Conservation (phyloP, 2,797 vertebrate species). For the Sebastes taczanowskii region DNA sequence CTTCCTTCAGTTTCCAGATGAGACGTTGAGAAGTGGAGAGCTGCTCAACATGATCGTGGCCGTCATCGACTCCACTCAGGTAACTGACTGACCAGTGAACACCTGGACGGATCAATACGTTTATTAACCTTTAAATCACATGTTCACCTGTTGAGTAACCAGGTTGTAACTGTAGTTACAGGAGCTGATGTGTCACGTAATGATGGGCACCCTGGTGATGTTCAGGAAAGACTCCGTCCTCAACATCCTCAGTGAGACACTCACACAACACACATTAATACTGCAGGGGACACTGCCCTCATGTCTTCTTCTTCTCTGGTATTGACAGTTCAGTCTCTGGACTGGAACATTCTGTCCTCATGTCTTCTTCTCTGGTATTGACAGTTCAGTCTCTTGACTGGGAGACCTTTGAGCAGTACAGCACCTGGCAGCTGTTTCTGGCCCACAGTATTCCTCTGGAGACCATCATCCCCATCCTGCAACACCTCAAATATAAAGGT, state of each 20-base stretch:
- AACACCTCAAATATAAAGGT: constrained; percentile 99
- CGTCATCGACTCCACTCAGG: constrained; percentile 92
- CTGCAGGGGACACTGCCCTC: background rate
- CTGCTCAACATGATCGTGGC: constrained; percentile 98
- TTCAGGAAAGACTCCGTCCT: constrained; percentile 97
- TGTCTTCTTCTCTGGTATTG: background rate
- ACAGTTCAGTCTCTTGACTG: constrained; percentile 95
- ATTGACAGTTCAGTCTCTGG: too few relatives aligned
- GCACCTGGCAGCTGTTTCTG: constrained; percentile 97
- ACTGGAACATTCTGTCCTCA: background rate
- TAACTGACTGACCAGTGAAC: constrained; percentile 1
- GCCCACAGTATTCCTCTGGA: constrained; percentile 95
- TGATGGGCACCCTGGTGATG: constrained; percentile 98
- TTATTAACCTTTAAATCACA: too few relatives aligned
- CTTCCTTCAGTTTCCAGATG: constrained; percentile 90
- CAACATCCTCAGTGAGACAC: constrained; percentile 93
- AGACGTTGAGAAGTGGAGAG: constrained; percentile 93
- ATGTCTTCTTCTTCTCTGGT: background rate
- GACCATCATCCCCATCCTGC: constrained; percentile 95
- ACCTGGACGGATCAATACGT: background rate
- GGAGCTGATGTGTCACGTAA: constrained; percentile 97
- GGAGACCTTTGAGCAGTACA: constrained; percentile 98
- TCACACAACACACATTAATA: background rate
- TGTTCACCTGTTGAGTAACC: background rate
- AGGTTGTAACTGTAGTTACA: constrained; percentile 84